Conservation (phyloP, 2,888 invertebrate genomes). For the Meta bourneti region DNA sequence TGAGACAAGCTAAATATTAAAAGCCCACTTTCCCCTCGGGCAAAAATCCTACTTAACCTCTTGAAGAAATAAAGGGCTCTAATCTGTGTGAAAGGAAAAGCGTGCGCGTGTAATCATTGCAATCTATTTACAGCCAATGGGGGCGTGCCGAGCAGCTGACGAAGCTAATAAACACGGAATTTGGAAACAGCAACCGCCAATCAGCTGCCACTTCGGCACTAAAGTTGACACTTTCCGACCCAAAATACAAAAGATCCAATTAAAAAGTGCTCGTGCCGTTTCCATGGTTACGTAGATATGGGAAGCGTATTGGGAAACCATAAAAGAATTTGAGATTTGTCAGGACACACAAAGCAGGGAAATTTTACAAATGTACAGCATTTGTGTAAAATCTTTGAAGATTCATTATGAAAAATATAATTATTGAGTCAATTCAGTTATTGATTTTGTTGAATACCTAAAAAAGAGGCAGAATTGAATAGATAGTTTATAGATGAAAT, state of each 20-base stretch:
- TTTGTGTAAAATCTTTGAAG: no score
- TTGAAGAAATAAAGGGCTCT: conserved; percentile 10
- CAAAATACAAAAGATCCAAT: conserved; percentile 67
- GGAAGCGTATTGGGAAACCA: conserved; percentile 9
- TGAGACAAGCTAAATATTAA: conserved; percentile 14
- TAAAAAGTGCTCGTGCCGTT: conserved; percentile 67
- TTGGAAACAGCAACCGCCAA: conserved; percentile 66
- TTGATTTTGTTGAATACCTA: no score
- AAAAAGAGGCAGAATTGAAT: no score
- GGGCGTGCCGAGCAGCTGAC: conserved; percentile 49
- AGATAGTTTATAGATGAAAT: no score
- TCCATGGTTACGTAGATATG: conserved; percentile 42
- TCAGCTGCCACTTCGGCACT: conserved; percentile 39
- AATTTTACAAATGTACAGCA: no score
- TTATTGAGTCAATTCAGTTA: no score
- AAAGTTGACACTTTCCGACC: conserved; percentile 56
- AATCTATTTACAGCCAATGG: conserved; percentile 45
- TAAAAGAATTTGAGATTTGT: conserved; percentile 1
- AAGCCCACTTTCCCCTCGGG: not conserved
- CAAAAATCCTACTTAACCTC: conserved; percentile 15
- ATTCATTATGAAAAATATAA: no score
- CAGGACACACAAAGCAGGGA: not conserved
- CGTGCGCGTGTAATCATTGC: conserved; percentile 16
- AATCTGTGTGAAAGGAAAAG: not conserved
- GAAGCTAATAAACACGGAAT: conserved; percentile 58